Conservation (phyloP, 2,888 invertebrate species). For the Cantharis rustica region DNA sequence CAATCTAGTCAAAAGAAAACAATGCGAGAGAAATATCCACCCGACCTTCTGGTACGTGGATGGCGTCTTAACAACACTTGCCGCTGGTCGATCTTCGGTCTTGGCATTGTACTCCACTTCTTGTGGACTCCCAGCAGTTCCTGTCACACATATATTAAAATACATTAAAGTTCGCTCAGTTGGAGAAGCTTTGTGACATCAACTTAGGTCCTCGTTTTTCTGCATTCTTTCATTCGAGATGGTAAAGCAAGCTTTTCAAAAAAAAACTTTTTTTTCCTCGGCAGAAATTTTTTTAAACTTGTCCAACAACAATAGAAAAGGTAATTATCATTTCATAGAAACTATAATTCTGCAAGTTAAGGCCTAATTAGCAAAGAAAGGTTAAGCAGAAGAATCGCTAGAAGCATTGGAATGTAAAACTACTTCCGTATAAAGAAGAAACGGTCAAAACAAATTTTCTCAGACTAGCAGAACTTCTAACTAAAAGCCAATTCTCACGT, state of each 20-base stretch:
- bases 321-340: constrained; percentile 2
- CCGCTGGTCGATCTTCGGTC: constrained; percentile 39
- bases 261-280: background rate
- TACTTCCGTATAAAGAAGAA: constrained; percentile 29
- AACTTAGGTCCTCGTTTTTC: constrained; percentile 21
- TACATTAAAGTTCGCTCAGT: constrained; percentile 38
- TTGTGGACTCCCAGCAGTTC: constrained; percentile 46
- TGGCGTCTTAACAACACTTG: constrained; percentile 42
- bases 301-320: background rate
- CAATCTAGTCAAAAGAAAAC: constrained; percentile 36
- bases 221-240: constrained; percentile 17
- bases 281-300: background rate
- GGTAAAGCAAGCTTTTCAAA: background rate
- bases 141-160: constrained; percentile 52
- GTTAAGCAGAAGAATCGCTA: constrained; percentile 8
- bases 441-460: constrained; percentile 27
- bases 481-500: constrained; percentile 30
- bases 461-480: constrained; percentile 25
- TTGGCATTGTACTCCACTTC: constrained; percentile 45
- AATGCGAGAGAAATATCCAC: constrained; percentile 43
- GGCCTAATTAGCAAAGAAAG: background rate
- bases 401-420: constrained; percentile 27
- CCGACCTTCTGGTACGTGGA: constrained; percentile 48
- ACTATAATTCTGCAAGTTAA: background rate
- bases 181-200: constrained; percentile 26